Evolutionary conservation across 1,140 invertebrate species (phyloP), one percentile per base, ranked within the genome.

Genomic region (Samia ricini): DNA sequence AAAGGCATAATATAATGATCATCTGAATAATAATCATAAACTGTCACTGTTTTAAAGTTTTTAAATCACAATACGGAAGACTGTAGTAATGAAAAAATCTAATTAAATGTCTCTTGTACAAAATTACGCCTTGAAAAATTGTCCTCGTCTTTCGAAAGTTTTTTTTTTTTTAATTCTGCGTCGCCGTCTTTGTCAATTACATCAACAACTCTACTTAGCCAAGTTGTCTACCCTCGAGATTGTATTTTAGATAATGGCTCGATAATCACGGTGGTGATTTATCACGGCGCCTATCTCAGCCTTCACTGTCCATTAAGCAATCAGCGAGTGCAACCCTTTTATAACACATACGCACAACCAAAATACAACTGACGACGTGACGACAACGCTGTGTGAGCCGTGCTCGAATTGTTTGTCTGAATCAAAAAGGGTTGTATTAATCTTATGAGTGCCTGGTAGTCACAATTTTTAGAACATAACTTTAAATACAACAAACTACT

Each of bases 261-360:
- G 66, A 84, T 89, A 89, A 89, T 89, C 85, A 86, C 76, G 67
- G 26, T 63, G 78, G 85, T 89, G 87, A 89, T 89, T 85, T 85
- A 89, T 88, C 87, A 86, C 77, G 55, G 68, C 68, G 73, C 76
- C 75, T 83, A 85, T 89, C 85, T 79, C 77, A 76, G 76, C 78
- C 83, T 87, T 89, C 84, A 87, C 84, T 83, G 82, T 88, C 86
- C 86, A 89, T 89, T 89, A 88, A 83, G 81, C 86, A 87, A 86
- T 85, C 69, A 72, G 70, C 61, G 58, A 73, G 68, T 63, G 77
- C 81, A 89, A 87, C 86, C 84, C 86, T 89, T 87, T 57, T 86
- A 78, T 81, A 77, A 64, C 60, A 59, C 57, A 29, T n/a, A 60
- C 66, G 54, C 15, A 51, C 49, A 33, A 26, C 51, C 57, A 58